phyloP scores from a whole-genome alignment of 2,797 vertebrate genomes.

The Avahi laniger region DNA sequence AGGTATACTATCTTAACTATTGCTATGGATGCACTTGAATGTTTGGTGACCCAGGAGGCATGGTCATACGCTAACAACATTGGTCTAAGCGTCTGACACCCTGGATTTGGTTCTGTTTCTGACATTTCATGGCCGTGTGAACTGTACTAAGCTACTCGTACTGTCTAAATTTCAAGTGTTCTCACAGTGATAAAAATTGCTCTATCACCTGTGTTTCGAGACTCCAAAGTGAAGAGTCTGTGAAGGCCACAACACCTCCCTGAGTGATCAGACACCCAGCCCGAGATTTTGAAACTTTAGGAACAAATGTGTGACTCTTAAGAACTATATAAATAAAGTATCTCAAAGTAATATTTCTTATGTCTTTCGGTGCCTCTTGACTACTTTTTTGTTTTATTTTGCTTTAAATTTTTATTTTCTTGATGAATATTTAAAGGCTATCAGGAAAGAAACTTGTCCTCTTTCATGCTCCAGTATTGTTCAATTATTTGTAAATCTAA shows the following conservation, averaged over 20 bases:
- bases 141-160: not conserved
- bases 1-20: rapidly evolving
- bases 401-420: constrained; percentile 61
- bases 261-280: not conserved
- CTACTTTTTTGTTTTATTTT: constrained; percentile 66
- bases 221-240: not conserved
- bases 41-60: not conserved
- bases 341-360: constrained; percentile 9
- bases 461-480: constrained; percentile 67
- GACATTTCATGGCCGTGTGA: not conserved
- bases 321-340: constrained; percentile 23
- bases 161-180: not conserved
- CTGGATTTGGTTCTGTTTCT: not conserved
- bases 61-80: rapidly evolving
- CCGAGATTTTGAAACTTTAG: not conserved
- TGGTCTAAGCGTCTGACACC: not conserved
- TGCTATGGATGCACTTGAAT: not conserved
- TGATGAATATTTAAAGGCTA: constrained; percentile 70
- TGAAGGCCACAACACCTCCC: not conserved
- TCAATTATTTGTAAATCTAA: constrained; percentile 71
- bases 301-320: not conserved
- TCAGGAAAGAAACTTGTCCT: constrained; percentile 60
- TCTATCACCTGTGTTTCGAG: not conserved
- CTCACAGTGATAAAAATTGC: not conserved
- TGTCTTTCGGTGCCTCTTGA: constrained; percentile 33